Percentiles rank a stretch among this genome's conserved stretches.
Conservation (phyloP, 2,888 invertebrate species). For the Mechanitis messenoides region DNA sequence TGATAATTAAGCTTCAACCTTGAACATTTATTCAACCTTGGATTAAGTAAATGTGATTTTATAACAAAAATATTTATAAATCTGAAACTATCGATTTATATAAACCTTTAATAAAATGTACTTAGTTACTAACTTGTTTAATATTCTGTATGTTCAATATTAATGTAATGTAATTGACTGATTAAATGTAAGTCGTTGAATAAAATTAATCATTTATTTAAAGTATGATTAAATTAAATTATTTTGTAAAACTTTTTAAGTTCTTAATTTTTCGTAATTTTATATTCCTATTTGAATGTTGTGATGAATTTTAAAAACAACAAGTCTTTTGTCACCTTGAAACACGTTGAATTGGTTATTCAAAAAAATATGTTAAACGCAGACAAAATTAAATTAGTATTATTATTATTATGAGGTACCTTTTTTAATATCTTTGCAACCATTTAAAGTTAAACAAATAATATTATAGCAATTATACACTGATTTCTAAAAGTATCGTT, state of each 20-base stretch:
- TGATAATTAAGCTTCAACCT: conserved; percentile 24
- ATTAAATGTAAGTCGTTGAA: background rate
- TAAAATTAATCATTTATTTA: background rate
- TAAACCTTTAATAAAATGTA: background rate
- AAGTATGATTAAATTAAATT: too few relatives aligned
- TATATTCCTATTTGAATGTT: conserved; percentile 29
- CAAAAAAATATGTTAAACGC: background rate
- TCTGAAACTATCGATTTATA: background rate
- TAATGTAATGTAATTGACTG: background rate
- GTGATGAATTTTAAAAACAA: conserved; percentile 27
- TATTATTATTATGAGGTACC: conserved; percentile 13
- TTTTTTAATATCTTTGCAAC: too few relatives aligned
- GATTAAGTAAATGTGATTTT: background rate
- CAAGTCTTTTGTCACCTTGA: conserved; percentile 4
- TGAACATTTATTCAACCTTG: conserved; percentile 28
- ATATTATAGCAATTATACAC: too few relatives aligned
- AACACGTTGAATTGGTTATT: background rate
- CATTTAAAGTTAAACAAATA: too few relatives aligned
- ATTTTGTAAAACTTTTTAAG: background rate
- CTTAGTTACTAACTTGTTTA: background rate
- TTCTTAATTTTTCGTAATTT: conserved; percentile 14
- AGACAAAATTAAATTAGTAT: conserved; percentile 37
- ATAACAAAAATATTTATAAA: background rate
- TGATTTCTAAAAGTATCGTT: too few relatives aligned
- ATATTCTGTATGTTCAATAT: background rate